Evolutionary conservation across 2,888 invertebrate genomes (phyloP), one percentile per base, ranked within the genome.

Genomic region (Hesperia comma): DNA sequence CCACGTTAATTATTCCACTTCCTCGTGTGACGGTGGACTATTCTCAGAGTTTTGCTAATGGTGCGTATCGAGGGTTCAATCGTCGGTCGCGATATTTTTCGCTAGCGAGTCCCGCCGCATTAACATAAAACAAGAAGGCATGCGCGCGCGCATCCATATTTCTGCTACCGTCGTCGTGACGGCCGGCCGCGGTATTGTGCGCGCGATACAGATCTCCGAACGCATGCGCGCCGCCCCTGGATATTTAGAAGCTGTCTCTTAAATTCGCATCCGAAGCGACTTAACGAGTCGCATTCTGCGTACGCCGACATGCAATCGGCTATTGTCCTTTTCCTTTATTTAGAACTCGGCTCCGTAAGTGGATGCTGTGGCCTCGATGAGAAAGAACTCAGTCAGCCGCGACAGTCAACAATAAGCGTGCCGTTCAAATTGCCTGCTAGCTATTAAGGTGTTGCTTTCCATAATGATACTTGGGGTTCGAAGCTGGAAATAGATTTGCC

Each of bases 221-320:
- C 91, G 88, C 88, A 86, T 84, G 85, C 83, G 83, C 80, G 77
- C 84, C 81, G 86, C 85, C 84, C 80, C 84, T 85, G 87, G 88
- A 87, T 88, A 90, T 90, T 91, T 92, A 92, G 91, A 90, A 90
- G 86, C 87, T 85, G 88, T 88, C 88, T 83, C 87, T 90, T 89
- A 90, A 90, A 90, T 88, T 83, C 86, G 85, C 79, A 74, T 77
- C 80, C 77, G 81, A 72, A 74, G 82, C 83, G 86, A 86, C 85
- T 87, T 92, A 91, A 91, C 90, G 90, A 90, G 86, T 86, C 83
- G 85, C 84, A 83, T 83, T 85, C 85, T 87, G 89, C 88, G 89
- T 88, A 83, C 73, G 75, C 80, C 79, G 85, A 86, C 86, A 83
- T 86, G 87, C 85, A 83, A 86, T 83, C 83, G 83, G 82, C 85